A percentile compares a stretch with the other conserved stretches of the same genome.
phyloP scores from a whole-genome alignment of 1,140 invertebrate genomes.

The Psix sp. region DNA sequence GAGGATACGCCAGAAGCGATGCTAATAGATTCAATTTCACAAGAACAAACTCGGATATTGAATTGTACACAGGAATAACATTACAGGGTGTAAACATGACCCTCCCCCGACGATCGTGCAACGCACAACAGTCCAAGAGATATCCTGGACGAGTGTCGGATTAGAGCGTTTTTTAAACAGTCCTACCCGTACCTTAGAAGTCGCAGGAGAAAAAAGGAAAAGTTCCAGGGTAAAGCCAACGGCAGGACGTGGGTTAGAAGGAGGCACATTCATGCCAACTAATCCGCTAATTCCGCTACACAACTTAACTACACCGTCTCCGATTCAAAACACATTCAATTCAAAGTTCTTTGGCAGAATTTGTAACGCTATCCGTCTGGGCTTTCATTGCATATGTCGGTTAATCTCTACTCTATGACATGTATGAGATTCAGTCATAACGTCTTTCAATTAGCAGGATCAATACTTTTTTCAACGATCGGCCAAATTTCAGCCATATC shows the following conservation, averaged over 20 bases:
- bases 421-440: constrained; percentile 13
- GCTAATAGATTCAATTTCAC: constrained; percentile 64
- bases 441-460: constrained; percentile 20
- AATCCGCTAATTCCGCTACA: constrained; percentile 69
- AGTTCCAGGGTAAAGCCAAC: constrained; percentile 35
- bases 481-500: too few species aligned
- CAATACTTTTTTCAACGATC: too few species aligned
- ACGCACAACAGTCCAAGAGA: constrained; percentile 27
- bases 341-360: constrained; percentile 62
- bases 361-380: constrained; percentile 68
- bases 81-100: constrained; percentile 63
- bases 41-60: constrained; percentile 58
- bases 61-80: constrained; percentile 55
- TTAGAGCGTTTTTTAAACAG: constrained; percentile 57
- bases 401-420: constrained; percentile 29
- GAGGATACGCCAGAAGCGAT: constrained; percentile 39
- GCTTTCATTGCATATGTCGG: constrained; percentile 39
- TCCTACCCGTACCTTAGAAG: constrained; percentile 13
- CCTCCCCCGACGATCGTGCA: constrained; percentile 53
- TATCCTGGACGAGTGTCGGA: constrained; percentile 54
- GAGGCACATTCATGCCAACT: constrained; percentile 64
- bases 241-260: constrained; percentile 45
- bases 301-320: constrained; percentile 57
- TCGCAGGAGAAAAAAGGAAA: constrained; percentile 31
- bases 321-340: constrained; percentile 60